A percentile compares a stretch with the other conserved stretches of the same genome.
Evolutionary conservation across 2,888 invertebrate species (phyloP).

Genomic region (Mimachlamys varia): DNA sequence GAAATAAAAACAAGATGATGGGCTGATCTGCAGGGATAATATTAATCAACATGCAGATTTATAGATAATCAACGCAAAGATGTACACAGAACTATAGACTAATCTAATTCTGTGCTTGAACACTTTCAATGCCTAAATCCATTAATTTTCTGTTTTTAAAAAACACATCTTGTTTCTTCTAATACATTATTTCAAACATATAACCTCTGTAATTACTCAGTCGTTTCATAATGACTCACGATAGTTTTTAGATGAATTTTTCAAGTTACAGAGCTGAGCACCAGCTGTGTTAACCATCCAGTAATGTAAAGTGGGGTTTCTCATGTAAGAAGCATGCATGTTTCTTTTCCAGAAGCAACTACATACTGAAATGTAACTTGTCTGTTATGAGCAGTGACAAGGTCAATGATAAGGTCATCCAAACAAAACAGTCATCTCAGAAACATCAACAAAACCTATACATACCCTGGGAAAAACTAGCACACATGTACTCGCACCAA

Average conservation of each 20-base stretch:
- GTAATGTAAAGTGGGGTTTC: neutral
- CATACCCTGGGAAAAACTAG: conserved; percentile 18
- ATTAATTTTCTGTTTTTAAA: neutral
- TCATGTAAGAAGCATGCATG: neutral
- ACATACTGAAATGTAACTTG: neutral
- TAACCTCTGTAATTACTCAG: neutral
- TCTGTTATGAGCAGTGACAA: neutral
- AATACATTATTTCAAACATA: neutral
- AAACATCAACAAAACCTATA: neutral
- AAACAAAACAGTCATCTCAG: neutral
- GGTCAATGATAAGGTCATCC: neutral
- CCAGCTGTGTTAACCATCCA: neutral
- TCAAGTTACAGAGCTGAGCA: neutral
- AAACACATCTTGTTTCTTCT: neutral
- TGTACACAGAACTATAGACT: no score
- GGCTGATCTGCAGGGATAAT: no score
- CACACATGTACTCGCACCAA: neutral
- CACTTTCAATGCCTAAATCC: no score
- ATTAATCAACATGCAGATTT: no score
- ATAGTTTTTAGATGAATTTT: neutral
- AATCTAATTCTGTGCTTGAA: no score
- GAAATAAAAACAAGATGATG: no score
- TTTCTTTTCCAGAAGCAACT: neutral
- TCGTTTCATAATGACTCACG: neutral
- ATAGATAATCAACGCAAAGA: no score